Base-by-base conservation (phyloP, 1,140 invertebrate genomes). In the Carposina sasakii region DNA sequence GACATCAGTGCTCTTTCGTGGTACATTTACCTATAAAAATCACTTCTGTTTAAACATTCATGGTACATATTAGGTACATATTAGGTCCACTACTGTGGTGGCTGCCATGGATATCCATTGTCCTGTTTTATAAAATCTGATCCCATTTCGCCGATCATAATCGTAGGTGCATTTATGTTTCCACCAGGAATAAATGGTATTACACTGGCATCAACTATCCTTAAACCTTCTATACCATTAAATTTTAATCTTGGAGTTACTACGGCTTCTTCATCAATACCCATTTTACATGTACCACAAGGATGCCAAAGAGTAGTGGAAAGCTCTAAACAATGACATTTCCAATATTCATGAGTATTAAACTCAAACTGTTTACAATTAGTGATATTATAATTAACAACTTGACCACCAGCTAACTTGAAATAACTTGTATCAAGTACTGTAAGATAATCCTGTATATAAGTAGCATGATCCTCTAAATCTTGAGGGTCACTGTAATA, bases 401-500 rank as follows among this genome's bases (percentile, higher is more conserved):
- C 47, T 48, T 63, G 41, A 1, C 87, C 78, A n/a, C 86, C 66
- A 3, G 88, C 77, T 16, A 67, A 76, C 63, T 81, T 71, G 57
- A 92, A 88, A 5, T 87, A 76, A n/a, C 71, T 62, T 0, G 88
- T 88, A 12, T 87, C 68, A 15, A 84, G 59, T 2, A 93, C 36
- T 10, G 77, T 67, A 6, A 89, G 61, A 0, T 86, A 84, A 10
- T 85, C 90, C 69, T 93, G 93, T 0, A 92, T 90, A 0, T 91
- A 93, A 75, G 93, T 92, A 1, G 95, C 88, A 8, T 95, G 77
- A 0, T 89, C 90, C 4, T 90, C 89, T 62, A 95, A 85, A 62
- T 97, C 95, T 3, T 88, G 82, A 0, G 89, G 89, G 44, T 95
- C 89, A 1, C 89, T 85, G 51, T 97, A 91, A 61, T 97, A 97